Evolutionary conservation across 2,888 invertebrate species (phyloP).

Genomic region (Balanococcus diminutus): DNA sequence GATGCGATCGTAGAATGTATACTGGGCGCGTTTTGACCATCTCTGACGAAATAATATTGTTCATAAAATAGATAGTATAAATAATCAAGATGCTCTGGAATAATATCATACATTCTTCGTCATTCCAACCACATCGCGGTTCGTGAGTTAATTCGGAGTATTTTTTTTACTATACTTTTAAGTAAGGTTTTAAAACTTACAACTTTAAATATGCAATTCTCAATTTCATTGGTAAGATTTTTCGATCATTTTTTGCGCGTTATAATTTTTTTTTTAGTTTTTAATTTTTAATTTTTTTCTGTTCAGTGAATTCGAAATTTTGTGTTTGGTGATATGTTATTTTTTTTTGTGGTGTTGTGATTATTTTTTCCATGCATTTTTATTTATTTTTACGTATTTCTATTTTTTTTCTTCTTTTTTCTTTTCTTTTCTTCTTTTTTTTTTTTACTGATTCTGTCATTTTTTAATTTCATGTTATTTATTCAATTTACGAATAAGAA

Average conservation of each 20-base stretch:
- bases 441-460: not conserved
- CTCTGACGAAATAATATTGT: slow-evolving; percentile 47
- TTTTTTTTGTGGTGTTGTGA: not conserved
- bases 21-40: slow-evolving; percentile 46
- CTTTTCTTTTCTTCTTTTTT: not conserved
- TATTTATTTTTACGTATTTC: not conserved
- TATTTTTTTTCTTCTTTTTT: too few species aligned
- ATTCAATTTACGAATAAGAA: not conserved
- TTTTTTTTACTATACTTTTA: not conserved
- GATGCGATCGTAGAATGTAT: slow-evolving; percentile 38
- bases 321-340: not conserved
- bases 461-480: not conserved
- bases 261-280: not conserved
- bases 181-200: not conserved
- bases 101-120: slow-evolving; percentile 26
- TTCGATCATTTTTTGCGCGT: not conserved
- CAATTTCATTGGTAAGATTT: slow-evolving; percentile 17
- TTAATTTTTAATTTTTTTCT: not conserved
- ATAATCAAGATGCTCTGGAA: slow-evolving; percentile 39
- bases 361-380: not conserved
- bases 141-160: not conserved
- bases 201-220: slow-evolving; percentile 17
- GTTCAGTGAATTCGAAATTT: not conserved
- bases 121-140: not conserved
- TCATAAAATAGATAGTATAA: slow-evolving; percentile 30